Evolutionary conservation across 37 sponge, comb jelly and placozoan genomes (phyloP).

Genomic region (Mnemiopsis leidyi): DNA sequence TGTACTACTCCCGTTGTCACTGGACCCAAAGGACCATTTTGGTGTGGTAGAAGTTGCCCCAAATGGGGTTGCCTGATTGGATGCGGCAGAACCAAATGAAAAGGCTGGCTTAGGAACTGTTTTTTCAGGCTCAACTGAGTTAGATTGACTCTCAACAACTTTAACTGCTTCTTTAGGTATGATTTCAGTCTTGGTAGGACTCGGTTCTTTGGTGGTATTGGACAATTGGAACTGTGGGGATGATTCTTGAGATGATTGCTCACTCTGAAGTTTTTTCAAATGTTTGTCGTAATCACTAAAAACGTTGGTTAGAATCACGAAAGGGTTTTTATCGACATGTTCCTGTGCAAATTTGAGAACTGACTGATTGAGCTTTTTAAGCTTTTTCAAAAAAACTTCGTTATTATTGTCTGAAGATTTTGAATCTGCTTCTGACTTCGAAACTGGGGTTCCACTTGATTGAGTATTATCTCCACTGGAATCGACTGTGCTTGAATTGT

Average conservation of each 20-base stretch:
- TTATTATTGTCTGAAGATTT: slow-evolving; percentile 5
- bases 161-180: neutral
- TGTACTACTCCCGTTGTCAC: neutral
- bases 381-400: slow-evolving; percentile 49
- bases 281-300: slow-evolving; percentile 45
- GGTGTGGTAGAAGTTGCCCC: slow-evolving; percentile 7
- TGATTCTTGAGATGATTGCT: neutral
- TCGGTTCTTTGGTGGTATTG: neutral
- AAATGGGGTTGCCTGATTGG: neutral
- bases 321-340: slow-evolving; percentile 32
- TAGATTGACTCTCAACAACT: neutral
- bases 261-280: neutral
- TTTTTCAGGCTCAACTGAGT: neutral
- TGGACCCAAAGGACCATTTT: neutral
- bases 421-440: neutral
- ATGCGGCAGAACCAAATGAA: neutral
- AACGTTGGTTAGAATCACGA: slow-evolving; percentile 33
- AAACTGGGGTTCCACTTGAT: neutral
- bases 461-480: neutral
- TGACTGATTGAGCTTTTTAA: slow-evolving; percentile 57
- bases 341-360: slow-evolving; percentile 36
- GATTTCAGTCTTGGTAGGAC: neutral
- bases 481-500: neutral
- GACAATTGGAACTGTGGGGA: neutral
- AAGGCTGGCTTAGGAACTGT: slow-evolving; percentile 15